These are phyloP conservation scores for Clarias magur DNA, from an alignment of 2,113 vertebrate genomes.

Conservation along the genomic window DNA sequence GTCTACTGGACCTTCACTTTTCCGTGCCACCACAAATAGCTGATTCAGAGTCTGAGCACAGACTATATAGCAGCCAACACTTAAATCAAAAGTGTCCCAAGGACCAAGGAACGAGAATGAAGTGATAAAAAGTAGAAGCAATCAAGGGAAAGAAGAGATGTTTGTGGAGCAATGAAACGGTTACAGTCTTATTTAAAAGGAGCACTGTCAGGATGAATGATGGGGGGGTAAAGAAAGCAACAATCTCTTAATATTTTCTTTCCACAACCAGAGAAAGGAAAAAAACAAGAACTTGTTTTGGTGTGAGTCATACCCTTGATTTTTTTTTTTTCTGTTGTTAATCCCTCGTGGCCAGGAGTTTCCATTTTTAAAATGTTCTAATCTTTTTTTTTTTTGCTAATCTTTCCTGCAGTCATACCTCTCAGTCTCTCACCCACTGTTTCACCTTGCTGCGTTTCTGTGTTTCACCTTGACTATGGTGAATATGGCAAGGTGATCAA, in stretches of 20 bases:
- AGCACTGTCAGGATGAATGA: constrained; percentile 44
- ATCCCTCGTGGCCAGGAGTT: not conserved
- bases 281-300: constrained; percentile 14
- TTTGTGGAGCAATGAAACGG: constrained; percentile 55
- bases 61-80: constrained; percentile 5
- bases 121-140: constrained; percentile 14
- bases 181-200: constrained; percentile 56
- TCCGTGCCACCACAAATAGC: not conserved
- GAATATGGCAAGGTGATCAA: not conserved
- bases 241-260: not conserved
- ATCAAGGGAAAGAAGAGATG: constrained; percentile 40
- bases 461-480: constrained; percentile 12
- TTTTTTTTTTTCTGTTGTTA: not conserved
- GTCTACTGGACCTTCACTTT: not conserved
- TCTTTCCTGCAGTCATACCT: not conserved
- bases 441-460: constrained; percentile 1
- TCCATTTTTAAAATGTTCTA: not conserved
- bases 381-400: not conserved
- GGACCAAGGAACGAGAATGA: constrained; percentile 22
- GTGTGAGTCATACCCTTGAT: not conserved
- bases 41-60: constrained; percentile 14
- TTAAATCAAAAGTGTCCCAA: constrained; percentile 9
- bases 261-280: not conserved
- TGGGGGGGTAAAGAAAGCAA: constrained; percentile 1
- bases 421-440: not conserved